phyloP scores from a whole-genome alignment of 2,113 vertebrate species.

The Sturnus vulgaris region DNA sequence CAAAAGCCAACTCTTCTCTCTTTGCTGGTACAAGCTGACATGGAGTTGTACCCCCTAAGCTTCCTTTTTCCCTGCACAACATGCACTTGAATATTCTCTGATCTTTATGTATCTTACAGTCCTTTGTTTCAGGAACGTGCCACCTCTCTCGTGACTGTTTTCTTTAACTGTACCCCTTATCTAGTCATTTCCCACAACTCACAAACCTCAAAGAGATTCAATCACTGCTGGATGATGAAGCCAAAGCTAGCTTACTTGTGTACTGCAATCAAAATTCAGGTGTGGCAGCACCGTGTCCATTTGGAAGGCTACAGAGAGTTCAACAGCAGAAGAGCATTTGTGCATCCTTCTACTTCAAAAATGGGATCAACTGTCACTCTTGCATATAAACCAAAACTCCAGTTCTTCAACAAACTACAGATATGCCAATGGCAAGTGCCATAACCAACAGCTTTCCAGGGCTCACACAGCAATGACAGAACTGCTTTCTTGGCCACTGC shows the following conservation, averaged over 20 bases:
- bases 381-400: background rate
- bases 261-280: background rate
- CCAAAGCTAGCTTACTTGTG: background rate
- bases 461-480: background rate
- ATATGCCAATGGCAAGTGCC: background rate
- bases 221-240: background rate
- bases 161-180: background rate
- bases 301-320: background rate
- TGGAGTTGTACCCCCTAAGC: background rate
- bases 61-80: background rate
- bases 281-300: background rate
- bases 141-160: background rate
- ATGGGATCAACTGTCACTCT: background rate
- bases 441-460: background rate
- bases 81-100: background rate
- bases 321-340: background rate
- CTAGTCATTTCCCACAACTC: background rate
- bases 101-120: background rate
- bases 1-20: background rate
- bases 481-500: too few relatives aligned
- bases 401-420: background rate
- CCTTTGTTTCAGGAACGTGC: background rate
- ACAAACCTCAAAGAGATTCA: background rate
- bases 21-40: background rate
- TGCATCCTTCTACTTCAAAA: background rate